These are phyloP conservation scores for Megaustenia siamemsis DNA, from an alignment of 2,888 invertebrate species.

Conservation along the genomic window DNA sequence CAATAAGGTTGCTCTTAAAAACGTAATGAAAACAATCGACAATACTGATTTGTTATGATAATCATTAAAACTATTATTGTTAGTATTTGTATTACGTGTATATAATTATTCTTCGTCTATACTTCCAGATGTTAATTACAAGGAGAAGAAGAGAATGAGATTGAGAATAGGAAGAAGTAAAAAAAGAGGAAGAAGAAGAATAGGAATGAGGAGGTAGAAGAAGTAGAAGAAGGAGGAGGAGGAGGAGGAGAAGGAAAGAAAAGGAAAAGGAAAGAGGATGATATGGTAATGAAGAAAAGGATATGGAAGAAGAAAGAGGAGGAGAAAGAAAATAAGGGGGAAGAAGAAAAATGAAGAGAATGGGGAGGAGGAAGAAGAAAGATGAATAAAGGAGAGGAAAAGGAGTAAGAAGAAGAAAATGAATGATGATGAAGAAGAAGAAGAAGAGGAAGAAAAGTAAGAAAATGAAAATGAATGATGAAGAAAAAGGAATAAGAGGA, in stretches of 20 bases:
- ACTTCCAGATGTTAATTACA: too few relatives aligned
- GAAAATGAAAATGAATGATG: not conserved
- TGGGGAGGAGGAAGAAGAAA: not conserved
- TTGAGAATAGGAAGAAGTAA: constrained; percentile 22
- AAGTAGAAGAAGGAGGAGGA: constrained; percentile 20
- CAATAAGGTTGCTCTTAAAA: too few relatives aligned
- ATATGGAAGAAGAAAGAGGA: not conserved
- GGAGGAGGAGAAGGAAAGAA: not conserved
- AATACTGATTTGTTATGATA: too few relatives aligned
- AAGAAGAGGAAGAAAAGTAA: not conserved
- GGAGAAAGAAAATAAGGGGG: not conserved
- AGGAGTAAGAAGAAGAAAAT: not conserved
- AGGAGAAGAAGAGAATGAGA: not conserved
- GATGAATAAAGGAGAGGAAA: not conserved
- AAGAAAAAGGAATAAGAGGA: not conserved
- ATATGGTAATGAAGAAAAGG: not conserved
- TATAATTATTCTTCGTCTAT: too few relatives aligned
- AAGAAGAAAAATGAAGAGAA: not conserved
- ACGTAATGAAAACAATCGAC: too few relatives aligned
- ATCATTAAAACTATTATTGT: too few relatives aligned
- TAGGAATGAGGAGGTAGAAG: constrained; percentile 14
- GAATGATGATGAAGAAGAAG: not conserved
- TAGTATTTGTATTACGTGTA: too few relatives aligned
- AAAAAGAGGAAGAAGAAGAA: constrained; percentile 13
- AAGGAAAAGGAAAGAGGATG: not conserved